phyloP scores from a whole-genome alignment of 2,797 vertebrate species.

The Rhynchonycteris naso region DNA sequence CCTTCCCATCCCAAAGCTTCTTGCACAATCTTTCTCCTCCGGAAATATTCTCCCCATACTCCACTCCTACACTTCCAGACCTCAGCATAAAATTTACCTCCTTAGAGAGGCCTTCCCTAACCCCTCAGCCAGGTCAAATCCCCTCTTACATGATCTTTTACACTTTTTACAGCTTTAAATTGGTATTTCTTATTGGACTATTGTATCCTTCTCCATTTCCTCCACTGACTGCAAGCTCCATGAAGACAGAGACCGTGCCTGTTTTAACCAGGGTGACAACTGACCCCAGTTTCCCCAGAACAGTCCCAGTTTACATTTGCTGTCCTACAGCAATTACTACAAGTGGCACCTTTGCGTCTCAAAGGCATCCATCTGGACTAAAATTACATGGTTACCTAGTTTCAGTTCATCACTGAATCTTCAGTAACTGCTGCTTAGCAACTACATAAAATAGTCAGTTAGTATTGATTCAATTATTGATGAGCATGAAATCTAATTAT shows the following conservation, averaged over 20 bases:
- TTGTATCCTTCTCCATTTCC: background rate
- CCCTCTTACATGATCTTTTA: background rate
- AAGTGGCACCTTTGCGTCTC: background rate
- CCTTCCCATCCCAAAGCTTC: background rate
- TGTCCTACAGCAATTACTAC: background rate
- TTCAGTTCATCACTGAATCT: background rate
- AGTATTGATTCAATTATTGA: background rate
- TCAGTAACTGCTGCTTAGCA: background rate
- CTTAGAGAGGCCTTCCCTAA: background rate
- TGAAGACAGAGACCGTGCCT: background rate
- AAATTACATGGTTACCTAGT: background rate
- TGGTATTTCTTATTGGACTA: background rate
- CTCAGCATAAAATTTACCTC: slow-evolving; percentile 4
- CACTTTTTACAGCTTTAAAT: background rate
- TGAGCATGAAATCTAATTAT: slow-evolving; percentile 5
- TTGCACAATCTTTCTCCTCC: background rate
- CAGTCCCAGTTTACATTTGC: background rate
- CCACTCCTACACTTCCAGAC: background rate
- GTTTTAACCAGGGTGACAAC: background rate
- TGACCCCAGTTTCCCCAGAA: background rate
- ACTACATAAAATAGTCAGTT: background rate
- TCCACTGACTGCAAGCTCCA: background rate
- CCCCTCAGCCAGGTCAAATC: background rate
- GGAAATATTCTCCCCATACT: background rate
- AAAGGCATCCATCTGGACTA: background rate